Evolutionary conservation across 2,113 vertebrate genomes (phyloP).

Genomic region (Aegotheles bennettii): DNA sequence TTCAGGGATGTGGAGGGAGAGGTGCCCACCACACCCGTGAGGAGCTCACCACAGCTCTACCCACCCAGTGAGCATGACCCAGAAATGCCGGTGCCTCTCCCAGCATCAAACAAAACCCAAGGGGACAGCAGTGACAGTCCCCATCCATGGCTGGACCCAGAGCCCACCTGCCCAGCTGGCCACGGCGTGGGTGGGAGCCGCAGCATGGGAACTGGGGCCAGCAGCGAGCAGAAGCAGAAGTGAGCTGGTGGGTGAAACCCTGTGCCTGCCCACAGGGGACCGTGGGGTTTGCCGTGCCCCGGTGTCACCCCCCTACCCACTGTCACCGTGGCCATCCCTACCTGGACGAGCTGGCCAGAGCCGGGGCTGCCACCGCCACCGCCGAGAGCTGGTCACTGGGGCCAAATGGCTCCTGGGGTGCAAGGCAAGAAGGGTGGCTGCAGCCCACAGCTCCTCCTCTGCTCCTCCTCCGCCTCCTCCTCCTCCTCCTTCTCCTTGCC

Average conservation of each 20-base stretch:
- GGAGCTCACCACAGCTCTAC: not conserved
- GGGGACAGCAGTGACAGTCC: not conserved
- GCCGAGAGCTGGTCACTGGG: slow-evolving; percentile 2
- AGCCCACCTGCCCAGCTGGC: not conserved
- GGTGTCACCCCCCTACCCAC: fast-evolving
- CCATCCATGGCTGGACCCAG: fast-evolving
- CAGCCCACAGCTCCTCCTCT: slow-evolving; percentile 50
- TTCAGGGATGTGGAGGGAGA: not conserved
- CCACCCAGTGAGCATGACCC: fast-evolving
- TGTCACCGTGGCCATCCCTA: not conserved
- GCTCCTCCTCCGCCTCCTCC: slow-evolving; percentile 35
- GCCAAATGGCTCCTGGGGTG: slow-evolving; percentile 52
- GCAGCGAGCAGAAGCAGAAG: slow-evolving; percentile 24
- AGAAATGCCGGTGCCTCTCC: not conserved
- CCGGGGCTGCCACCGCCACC: not conserved
- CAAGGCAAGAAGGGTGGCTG: not conserved
- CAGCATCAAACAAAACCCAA: not conserved
- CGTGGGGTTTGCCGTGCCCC: not conserved
- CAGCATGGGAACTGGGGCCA: fast-evolving
- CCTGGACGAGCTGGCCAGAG: not conserved
- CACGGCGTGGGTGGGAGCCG: fast-evolving
- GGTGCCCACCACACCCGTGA: fast-evolving
- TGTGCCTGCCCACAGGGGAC: not conserved
- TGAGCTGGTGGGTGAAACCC: not conserved
- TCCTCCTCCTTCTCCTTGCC: slow-evolving; percentile 27